Evolutionary conservation across 2,888 invertebrate species (phyloP), one percentile per base, ranked within the genome.

Genomic region (Agelastica alni): DNA sequence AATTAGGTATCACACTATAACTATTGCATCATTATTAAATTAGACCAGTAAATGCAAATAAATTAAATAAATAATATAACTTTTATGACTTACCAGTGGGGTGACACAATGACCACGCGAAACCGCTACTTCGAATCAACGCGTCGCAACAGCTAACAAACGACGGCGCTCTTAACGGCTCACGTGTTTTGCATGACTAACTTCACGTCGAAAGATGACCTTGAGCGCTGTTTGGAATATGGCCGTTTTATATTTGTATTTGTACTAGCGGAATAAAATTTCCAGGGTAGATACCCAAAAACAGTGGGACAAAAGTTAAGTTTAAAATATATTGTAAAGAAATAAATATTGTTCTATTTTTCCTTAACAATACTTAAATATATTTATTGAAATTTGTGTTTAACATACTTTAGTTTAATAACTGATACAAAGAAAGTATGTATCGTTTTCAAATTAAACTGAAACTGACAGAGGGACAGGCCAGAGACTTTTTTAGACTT

Each of bases 401-500:
- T 6, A 36, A 36, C n/a, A 36, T 36, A 36, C 17, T 36, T 17
- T 36, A 17, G 32, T 13, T 32, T 32, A 34, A 1, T 14, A 5
- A 34, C 34, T 14, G 14, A 34, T 34, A 14, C 14, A 16, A 34
- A 34, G 4, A 34, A 9, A 6, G 16, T 34, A 14, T 2, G n/a
- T 34, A 34, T 14, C 13, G 13, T 13, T 13, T 13, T 2, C 32
- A 32, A 32, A 3, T 6, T 32, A 1, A 32, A 32, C 13, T 13
- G n/a, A 36, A 36, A 36, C 17, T 10, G 36, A 10, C 17, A 36
- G 2, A 10, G n/a, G 36, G 36, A 36, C 10, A 36, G 1, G 7
- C 10, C 37, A 37, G 36, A 36, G 16, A 36, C 36, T 9, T 36
- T 36, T 36, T 36, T 36, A 36, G 16, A 17, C 17, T 36, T 17